Conservation (phyloP, 2,888 invertebrate species). For the Glaucopsyche alexis region DNA sequence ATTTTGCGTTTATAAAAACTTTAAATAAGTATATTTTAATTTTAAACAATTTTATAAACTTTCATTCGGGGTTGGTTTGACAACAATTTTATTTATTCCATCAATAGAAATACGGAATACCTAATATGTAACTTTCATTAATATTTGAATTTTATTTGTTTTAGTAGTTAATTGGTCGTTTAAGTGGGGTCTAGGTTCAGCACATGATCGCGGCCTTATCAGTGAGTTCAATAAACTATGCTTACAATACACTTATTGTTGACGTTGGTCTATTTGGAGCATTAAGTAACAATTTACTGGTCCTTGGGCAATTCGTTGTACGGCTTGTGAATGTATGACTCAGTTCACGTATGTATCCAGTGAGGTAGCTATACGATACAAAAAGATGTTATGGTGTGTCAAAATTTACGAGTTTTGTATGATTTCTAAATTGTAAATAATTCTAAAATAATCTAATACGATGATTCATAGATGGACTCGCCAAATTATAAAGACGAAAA, state of each 20-base stretch:
- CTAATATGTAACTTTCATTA: too few species aligned
- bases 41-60: background rate
- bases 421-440: too few species aligned
- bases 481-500: too few species aligned
- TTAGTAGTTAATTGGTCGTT: background rate
- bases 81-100: background rate
- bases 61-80: background rate
- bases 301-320: constrained; percentile 22
- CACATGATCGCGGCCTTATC: constrained; percentile 2
- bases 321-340: constrained; percentile 28
- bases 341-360: background rate
- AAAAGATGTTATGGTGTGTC: too few species aligned
- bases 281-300: constrained; percentile 21
- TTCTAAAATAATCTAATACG: too few species aligned
- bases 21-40: background rate
- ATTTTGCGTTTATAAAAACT: background rate
- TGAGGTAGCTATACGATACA: background rate
- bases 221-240: constrained; percentile 14
- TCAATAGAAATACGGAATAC: background rate
- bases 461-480: too few species aligned
- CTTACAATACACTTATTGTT: constrained; percentile 22
- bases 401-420: too few species aligned
- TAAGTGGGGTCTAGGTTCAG: constrained; percentile 5
- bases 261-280: constrained; percentile 22
- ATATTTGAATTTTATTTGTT: too few species aligned